Evolutionary conservation across 2,113 vertebrate species (phyloP).

Genomic region (Sapajus apella): DNA sequence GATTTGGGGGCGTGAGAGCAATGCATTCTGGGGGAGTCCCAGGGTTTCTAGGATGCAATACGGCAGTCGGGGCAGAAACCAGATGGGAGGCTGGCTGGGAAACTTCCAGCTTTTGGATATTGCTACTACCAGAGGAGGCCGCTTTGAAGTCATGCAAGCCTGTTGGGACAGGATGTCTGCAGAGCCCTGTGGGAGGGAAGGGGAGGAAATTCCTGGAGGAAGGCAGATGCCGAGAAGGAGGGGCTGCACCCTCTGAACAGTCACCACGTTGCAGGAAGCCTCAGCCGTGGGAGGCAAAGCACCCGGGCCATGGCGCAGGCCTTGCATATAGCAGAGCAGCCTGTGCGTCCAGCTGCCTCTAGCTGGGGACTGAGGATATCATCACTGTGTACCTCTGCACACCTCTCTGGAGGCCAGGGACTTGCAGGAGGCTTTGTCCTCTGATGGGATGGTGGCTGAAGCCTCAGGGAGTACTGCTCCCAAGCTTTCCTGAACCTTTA

Average conservation of each 20-base stretch:
- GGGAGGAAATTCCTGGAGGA: conserved; percentile 46
- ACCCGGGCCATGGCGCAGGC: not conserved
- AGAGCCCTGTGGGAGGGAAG: conserved; percentile 9
- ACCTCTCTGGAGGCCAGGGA: not conserved
- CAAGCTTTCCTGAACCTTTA: not conserved
- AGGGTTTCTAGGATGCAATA: not conserved
- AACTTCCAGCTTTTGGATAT: not conserved
- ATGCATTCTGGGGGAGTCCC: conserved; percentile 29
- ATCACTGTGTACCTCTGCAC: not conserved
- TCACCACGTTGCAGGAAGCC: not conserved
- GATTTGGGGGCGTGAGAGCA: not conserved
- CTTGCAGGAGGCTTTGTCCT: not conserved
- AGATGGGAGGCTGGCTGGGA: conserved; percentile 44
- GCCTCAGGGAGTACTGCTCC: not conserved
- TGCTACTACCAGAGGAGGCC: conserved; percentile 48
- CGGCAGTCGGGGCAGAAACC: conserved; percentile 15
- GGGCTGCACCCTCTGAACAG: not conserved
- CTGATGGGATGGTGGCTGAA: not conserved
- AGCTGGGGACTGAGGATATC: not conserved
- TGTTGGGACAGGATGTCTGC: conserved; percentile 46
- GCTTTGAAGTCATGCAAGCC: conserved; percentile 17
- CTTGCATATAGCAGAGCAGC: not conserved
- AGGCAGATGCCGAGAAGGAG: not conserved
- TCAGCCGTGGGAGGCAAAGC: not conserved
- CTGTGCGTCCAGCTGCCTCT: not conserved